Base-by-base conservation (phyloP, 1,140 invertebrate species). In the Aphis gossypii region DNA sequence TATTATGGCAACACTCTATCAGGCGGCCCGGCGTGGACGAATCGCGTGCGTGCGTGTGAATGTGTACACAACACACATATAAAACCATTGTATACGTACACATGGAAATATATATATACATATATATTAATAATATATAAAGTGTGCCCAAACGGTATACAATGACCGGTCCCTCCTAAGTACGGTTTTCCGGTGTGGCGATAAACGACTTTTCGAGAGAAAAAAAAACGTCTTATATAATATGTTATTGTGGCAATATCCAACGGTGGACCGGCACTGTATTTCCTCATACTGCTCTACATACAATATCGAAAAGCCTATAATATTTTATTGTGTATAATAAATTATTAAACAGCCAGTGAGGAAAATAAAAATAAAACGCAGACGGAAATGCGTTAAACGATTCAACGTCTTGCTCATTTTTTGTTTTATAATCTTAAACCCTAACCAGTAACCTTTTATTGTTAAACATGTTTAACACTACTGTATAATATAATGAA, bases 1-100 rank as follows among this genome's bases (percentile, higher is more conserved):
- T 76, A 90, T 90, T 86, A 86, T 44, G 86, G 86, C 86, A 87
- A 87, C 86, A 87, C 86, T 54, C 46, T 30, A 46, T 87, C 83
- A 25, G 41, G 41, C 46, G 30, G n/a, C n/a, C 86, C 44, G 6
- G 87, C n/a, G n/a, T 9, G 84, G 44, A 86, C 11, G 30, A 46
- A 44, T 46, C 25, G 46, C n/a, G 48, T 38, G 87, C n/a, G 46
- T 21, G 25, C 4, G 46, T 3, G 35, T 21, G 41, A 44, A 87
- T 84, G 44, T 46, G 41, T 87, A 44, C 25, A 87, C 30, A 87
- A 25, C 46, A 44, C 25, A 87, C 30, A 87, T n/a, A n/a, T 7
- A 51, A 51, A 87, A 48, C 44, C 84, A 87, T n/a, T 46, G 84
- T 87, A 46, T 87, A n/a, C n/a, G 46, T 48, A 20, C 48, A 51